Evolutionary conservation across 2,888 invertebrate species (phyloP).

Genomic region (Reticulitermes lucifugus): DNA sequence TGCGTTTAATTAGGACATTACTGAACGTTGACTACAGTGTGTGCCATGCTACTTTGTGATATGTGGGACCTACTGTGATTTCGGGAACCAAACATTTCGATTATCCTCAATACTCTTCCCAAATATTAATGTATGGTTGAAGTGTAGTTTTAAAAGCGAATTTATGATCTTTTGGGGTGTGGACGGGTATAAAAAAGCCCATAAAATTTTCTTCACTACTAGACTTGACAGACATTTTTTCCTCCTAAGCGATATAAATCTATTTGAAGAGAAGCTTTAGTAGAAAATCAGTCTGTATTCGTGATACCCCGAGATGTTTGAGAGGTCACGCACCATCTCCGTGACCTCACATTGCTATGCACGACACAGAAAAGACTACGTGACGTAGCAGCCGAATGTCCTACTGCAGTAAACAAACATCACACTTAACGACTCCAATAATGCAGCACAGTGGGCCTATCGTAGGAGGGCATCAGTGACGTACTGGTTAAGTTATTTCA

Average conservation of each 20-base stretch:
- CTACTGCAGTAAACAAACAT: constrained; percentile 30
- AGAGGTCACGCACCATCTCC: not conserved
- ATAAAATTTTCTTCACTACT: too few species aligned
- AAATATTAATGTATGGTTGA: too few species aligned
- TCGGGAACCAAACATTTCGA: too few species aligned
- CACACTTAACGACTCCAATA: not conserved
- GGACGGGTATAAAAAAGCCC: not conserved
- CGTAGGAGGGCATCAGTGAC: not conserved
- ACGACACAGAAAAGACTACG: constrained; percentile 6
- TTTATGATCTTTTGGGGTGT: not conserved
- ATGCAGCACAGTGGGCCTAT: too few species aligned
- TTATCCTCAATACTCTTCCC: too few species aligned
- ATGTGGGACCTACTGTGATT: too few species aligned
- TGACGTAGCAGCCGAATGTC: constrained; percentile 21
- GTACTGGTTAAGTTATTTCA: not conserved
- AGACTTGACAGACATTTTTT: not conserved
- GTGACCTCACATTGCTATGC: constrained; percentile 35
- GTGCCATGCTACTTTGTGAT: too few species aligned
- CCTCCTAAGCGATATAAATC: not conserved
- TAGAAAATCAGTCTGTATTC: not conserved
- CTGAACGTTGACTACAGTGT: too few species aligned
- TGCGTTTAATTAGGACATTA: too few species aligned
- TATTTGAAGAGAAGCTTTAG: not conserved
- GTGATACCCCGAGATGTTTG: constrained; percentile 14
- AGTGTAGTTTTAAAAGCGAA: too few species aligned